phyloP scores from a whole-genome alignment of 2,888 invertebrate species.

The Scaptomyza cyrtandrae region DNA sequence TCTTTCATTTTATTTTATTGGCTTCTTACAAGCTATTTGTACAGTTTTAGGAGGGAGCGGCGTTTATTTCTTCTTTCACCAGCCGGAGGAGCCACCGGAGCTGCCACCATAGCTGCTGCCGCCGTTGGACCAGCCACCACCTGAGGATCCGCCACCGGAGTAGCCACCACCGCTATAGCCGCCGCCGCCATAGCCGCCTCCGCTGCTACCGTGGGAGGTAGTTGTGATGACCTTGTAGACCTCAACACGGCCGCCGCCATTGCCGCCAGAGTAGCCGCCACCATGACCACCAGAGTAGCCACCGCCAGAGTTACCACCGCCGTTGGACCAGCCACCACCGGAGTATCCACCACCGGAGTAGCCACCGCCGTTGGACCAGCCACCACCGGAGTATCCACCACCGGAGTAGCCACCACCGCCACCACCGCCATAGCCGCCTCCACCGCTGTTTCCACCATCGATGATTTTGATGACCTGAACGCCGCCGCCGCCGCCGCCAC shows the following conservation, averaged over 20 bases:
- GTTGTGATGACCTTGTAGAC: no score
- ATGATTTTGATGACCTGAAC: conserved; percentile 42
- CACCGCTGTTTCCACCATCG: conserved; percentile 39
- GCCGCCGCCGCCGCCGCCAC: conserved; percentile 33
- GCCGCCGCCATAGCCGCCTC: conserved; percentile 7
- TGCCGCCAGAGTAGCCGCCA: conserved; percentile 10
- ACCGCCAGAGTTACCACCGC: conserved; percentile 45
- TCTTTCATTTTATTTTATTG: conserved; percentile 22
- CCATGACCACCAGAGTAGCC: conserved; percentile 14
- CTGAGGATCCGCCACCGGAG: conserved; percentile 11
- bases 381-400: conserved; percentile 25
- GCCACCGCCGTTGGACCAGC: conserved; percentile 20
- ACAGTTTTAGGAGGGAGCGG: background rate
- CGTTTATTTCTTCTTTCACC: conserved; percentile 73
- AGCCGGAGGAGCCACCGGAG: conserved; percentile 49
- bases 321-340: conserved; percentile 57
- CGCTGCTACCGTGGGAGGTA: no score
- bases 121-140: conserved; percentile 53
- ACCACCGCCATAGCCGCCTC: conserved; percentile 33
- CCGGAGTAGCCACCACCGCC: conserved; percentile 29
- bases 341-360: conserved; percentile 40
- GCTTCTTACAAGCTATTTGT: conserved; percentile 9
- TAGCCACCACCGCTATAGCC: conserved; percentile 25
- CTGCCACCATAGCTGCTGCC: conserved; percentile 31
- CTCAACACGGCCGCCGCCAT: conserved; percentile 17